Evolutionary conservation across 2,797 vertebrate genomes (phyloP), one percentile per base, ranked within the genome.

Genomic region (Oophaga sylvatica): DNA sequence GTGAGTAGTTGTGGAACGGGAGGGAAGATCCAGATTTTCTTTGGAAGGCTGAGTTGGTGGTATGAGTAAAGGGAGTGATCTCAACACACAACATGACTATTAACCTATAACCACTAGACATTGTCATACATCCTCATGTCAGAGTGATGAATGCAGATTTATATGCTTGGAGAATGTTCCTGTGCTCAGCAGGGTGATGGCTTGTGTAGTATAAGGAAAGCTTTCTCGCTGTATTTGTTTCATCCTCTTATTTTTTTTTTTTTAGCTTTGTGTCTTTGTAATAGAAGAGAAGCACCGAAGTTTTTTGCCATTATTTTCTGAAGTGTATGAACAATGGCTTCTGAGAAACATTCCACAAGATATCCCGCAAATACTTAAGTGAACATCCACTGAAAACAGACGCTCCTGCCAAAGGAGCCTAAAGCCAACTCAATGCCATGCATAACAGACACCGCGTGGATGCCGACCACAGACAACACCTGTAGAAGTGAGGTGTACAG

Each of bases 51-150:
- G 80, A 73, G 53, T 60, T 57, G 62, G 31, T 79, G 29, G 75
- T 62, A 83, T 79, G 62, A 70, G 73, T 87, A 48, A 87, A 79
- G 75, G 81, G 73, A 90, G 87, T 73, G 70, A 31, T 29, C 48
- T 71, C 45, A 82, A 31, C 89, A 68, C 73, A 65, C 67, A 81
- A 70, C 87, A 84, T 68, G 89, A 31, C 57, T 88, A 83, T 76
- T 84, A 87, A 82, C 53, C 26, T 56, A 10, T 65, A 48, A 56
- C 68, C 59, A 63, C 10, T 29, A 76, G 53, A 80, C 15, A 31
- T 63, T 26, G 60, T 80, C 35, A 56, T 48, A 80, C 9, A 56
- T 19, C 67, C 63, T 45, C 75, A 79, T 68, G 59, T 57, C 57
- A 73, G 67, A 41, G 78, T 83, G 48, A 57, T 59, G 26, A 77